phyloP scores from a whole-genome alignment of 2,888 invertebrate species.

The Brenthis daphne region DNA sequence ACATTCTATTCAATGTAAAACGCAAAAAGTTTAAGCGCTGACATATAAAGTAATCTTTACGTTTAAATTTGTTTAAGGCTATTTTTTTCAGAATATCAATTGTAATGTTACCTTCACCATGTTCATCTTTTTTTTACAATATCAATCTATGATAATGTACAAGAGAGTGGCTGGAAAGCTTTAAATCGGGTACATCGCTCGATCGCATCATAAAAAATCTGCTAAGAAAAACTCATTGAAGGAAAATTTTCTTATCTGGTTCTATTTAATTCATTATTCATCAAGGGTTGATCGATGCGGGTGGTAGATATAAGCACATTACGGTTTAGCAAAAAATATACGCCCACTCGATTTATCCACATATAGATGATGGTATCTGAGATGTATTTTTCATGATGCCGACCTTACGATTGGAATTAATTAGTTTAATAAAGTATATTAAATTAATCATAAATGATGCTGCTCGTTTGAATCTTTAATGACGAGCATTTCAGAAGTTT shows the following conservation, averaged over 20 bases:
- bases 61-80: slow-evolving; percentile 13
- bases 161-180: slow-evolving; percentile 9
- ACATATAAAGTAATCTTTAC: not conserved
- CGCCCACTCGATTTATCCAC: slow-evolving; percentile 43
- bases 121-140: slow-evolving; percentile 19
- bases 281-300: slow-evolving; percentile 47
- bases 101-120: slow-evolving; percentile 17
- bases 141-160: slow-evolving; percentile 21
- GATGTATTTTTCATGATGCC: slow-evolving; percentile 43
- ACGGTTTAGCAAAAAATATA: slow-evolving; percentile 44
- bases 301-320: slow-evolving; percentile 47
- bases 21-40: not conserved
- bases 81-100: slow-evolving; percentile 16
- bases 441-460: slow-evolving; percentile 29
- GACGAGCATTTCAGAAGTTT: not conserved
- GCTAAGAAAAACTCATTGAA: slow-evolving; percentile 34
- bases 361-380: slow-evolving; percentile 43
- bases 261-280: slow-evolving; percentile 50
- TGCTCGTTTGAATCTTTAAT: slow-evolving; percentile 30
- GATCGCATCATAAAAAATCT: slow-evolving; percentile 19
- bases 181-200: slow-evolving; percentile 12
- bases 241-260: slow-evolving; percentile 43
- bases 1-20: not conserved
- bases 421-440: slow-evolving; percentile 27
- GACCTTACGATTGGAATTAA: slow-evolving; percentile 30